These are phyloP conservation scores for Chrysochloris asiatica DNA, from an alignment of 2,113 vertebrate species.

Conservation along the genomic window DNA sequence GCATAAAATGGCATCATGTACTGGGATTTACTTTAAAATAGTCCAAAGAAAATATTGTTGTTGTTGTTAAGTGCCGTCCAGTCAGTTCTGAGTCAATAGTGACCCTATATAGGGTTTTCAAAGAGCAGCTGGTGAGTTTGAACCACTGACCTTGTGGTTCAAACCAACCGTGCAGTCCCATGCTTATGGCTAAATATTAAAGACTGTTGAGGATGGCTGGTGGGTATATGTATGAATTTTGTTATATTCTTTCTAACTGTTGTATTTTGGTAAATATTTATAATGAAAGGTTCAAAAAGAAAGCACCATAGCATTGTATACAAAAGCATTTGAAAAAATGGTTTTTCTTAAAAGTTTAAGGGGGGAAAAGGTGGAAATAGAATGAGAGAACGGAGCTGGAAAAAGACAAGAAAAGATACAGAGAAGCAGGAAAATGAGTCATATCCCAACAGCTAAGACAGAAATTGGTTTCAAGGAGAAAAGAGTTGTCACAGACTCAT, in stretches of 20 bases:
- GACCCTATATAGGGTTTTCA: too few species aligned
- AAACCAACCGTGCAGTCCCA: too few species aligned
- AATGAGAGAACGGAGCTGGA: too few species aligned
- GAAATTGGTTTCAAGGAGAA: slow-evolving; percentile 34
- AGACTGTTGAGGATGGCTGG: not conserved
- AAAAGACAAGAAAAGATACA: not conserved
- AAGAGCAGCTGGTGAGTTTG: too few species aligned
- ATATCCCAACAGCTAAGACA: not conserved
- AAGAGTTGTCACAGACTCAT: not conserved
- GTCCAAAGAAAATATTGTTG: not conserved
- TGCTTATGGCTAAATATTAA: not conserved
- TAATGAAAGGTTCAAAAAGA: slow-evolving; percentile 35
- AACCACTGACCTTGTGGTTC: too few species aligned
- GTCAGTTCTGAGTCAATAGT: too few species aligned
- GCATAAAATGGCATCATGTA: not conserved
- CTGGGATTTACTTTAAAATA: slow-evolving; percentile 23
- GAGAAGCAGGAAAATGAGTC: not conserved
- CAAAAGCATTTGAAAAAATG: slow-evolving; percentile 43
- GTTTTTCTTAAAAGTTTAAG: not conserved
- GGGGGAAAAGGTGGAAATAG: not conserved
- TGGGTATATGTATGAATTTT: not conserved
- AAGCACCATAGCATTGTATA: not conserved
- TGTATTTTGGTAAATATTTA: slow-evolving; percentile 18
- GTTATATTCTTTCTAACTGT: not conserved
- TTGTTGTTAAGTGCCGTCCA: too few species aligned